A percentile compares a stretch with the other conserved stretches of the same genome.
phyloP scores from a whole-genome alignment of 92 coral and sea anemone species.

The Meandrina meandrites region DNA sequence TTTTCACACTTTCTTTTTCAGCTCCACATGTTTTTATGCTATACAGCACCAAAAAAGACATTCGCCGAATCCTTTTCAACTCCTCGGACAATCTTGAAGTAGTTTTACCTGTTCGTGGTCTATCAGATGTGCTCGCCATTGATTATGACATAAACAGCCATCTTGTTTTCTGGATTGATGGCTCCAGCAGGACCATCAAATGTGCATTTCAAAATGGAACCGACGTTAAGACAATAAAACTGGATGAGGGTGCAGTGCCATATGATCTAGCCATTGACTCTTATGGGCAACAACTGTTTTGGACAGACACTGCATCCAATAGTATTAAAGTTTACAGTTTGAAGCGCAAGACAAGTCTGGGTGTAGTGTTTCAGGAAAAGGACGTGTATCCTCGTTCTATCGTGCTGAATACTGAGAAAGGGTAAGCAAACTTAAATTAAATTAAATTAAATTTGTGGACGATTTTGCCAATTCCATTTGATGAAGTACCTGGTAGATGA shows the following conservation, averaged over 20 bases:
- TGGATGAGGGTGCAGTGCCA: constrained; percentile 51
- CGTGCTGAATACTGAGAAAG: constrained; percentile 86
- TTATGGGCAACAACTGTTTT: constrained; percentile 82
- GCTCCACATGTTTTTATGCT: constrained; percentile 86
- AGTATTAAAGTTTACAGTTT: constrained; percentile 87
- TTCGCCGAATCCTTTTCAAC: constrained; percentile 81
- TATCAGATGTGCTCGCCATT: constrained; percentile 68
- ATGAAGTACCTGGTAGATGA: too few relatives aligned
- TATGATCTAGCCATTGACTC: constrained; percentile 91
- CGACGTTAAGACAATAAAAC: constrained; percentile 23
- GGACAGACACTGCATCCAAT: constrained; percentile 80
- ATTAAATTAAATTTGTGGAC: too few relatives aligned
- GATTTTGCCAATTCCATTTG: too few relatives aligned
- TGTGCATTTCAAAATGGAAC: constrained; percentile 81
- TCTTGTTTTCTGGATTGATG: constrained; percentile 88
- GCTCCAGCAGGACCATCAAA: constrained; percentile 41
- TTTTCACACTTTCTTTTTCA: constrained; percentile 14
- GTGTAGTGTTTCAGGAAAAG: constrained; percentile 54
- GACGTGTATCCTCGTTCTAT: constrained; percentile 71
- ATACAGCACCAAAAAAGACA: constrained; percentile 67
- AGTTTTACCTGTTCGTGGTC: constrained; percentile 66
- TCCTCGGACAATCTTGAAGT: constrained; percentile 82
- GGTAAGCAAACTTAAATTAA: constrained; percentile 60
- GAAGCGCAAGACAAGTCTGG: constrained; percentile 51
- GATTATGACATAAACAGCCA: constrained; percentile 84